A percentile compares a stretch with the other conserved stretches of the same genome.
Evolutionary conservation across 1,140 invertebrate species (phyloP).

Genomic region (Scaptomyza hsui): DNA sequence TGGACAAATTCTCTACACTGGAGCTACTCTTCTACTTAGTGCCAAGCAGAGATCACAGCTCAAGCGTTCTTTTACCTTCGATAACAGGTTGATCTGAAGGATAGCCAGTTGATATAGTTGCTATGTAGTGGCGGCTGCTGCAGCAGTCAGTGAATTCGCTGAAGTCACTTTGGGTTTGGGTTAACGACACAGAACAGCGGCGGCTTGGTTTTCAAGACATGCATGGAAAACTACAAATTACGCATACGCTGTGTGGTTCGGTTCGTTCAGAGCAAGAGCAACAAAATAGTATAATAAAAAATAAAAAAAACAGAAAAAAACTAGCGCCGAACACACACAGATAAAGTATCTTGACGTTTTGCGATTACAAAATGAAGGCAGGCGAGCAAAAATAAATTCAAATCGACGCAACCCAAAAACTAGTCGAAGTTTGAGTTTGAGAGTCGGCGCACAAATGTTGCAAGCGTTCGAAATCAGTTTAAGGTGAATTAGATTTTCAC

Average conservation of each 20-base stretch:
- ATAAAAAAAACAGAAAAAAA: too few species aligned
- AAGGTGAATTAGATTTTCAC: slow-evolving; percentile 82
- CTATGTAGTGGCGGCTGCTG: slow-evolving; percentile 12
- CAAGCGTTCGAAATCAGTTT: slow-evolving; percentile 80
- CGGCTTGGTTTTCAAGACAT: slow-evolving; percentile 47
- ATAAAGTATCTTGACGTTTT: slow-evolving; percentile 61
- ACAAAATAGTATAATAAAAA: slow-evolving; percentile 2
- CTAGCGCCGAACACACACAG: slow-evolving; percentile 23
- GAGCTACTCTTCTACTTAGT: not conserved
- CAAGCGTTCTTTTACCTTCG: slow-evolving; percentile 57
- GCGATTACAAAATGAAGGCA: slow-evolving; percentile 61
- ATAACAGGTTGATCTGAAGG: slow-evolving; percentile 57
- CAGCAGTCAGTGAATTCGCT: slow-evolving; percentile 14
- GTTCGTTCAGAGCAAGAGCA: slow-evolving; percentile 34
- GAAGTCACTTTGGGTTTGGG: slow-evolving; percentile 52
- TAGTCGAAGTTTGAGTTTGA: slow-evolving; percentile 37
- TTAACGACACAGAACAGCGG: slow-evolving; percentile 66
- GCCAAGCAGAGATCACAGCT: slow-evolving; percentile 12
- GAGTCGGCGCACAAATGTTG: slow-evolving; percentile 68
- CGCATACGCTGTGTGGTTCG: slow-evolving; percentile 68
- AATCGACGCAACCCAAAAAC: slow-evolving; percentile 27
- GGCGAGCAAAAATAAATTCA: slow-evolving; percentile 39
- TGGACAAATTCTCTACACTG: slow-evolving; percentile 11
- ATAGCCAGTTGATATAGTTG: slow-evolving; percentile 58
- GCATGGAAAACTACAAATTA: slow-evolving; percentile 78